Base-by-base conservation (phyloP, 2,797 vertebrate species). In the Acomys russatus region DNA sequence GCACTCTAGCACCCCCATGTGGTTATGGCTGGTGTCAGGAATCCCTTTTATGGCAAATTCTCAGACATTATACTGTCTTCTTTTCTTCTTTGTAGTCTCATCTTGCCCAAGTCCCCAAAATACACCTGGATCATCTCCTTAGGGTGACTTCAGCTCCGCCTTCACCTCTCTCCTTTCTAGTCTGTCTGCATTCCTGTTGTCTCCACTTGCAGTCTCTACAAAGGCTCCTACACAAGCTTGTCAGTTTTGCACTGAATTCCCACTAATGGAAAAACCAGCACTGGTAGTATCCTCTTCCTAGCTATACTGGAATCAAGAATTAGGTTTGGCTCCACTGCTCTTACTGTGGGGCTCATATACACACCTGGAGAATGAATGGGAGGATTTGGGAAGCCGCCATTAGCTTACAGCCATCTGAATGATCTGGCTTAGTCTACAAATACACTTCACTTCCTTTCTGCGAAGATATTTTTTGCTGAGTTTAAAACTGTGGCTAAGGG, bases 401-500 rank as follows among this genome's bases (percentile, higher is more conserved):
- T 30, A 74, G 59, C 66, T 44, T 73, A 49, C 1, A 9, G 49
- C 12, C 33, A 86, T 17, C 14, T 63, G 71, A 88, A 78, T 7
- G 8, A 30, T 44, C 64, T 44, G n/a, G 38, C 35, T 94, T 70
- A 90, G 23, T 68, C 64, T 94, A 64, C 83, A 90, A 80, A 3
- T 64, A 28, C 38, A 59, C 44, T 90, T 90, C 23, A 44, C 1
- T 79, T 51, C 70, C 63, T n/a, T 91, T 88, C 54, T 44, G 73
- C 14, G 86, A 78, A 79, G 83, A 44, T 14, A 54, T 78, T 59
- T 82, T 71, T 54, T 17, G 20, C 66, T 49, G 38, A 68, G 6
- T 90, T 84, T 80, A 76, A 59, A 87, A 90, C 44, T 92, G 64
- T 44, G 61, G 61, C 44, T 76, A 78, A 90, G 59, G 73, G 59